phyloP scores from a whole-genome alignment of 2,888 invertebrate species.

The Drosophila prostipennis region DNA sequence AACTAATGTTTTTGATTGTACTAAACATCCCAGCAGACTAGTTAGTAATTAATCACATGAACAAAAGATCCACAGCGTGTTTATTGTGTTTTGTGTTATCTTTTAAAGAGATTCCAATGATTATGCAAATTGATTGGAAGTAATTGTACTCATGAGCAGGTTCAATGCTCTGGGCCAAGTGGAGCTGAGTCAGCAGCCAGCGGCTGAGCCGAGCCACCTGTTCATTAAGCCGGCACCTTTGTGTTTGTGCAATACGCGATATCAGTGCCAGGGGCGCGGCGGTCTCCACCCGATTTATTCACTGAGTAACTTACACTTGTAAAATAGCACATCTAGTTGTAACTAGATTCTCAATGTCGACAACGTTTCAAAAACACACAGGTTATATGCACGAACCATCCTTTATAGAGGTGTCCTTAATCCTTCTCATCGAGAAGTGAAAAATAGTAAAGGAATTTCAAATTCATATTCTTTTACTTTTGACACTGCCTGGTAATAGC shows the following conservation, averaged over 20 bases:
- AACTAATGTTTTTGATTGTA: background rate
- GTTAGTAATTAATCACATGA: conserved; percentile 16
- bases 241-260: conserved; percentile 18
- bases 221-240: conserved; percentile 32
- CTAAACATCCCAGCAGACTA: background rate
- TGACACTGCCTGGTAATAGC: no score
- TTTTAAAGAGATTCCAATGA: conserved; percentile 10
- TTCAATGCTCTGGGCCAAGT: conserved; percentile 33
- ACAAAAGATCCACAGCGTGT: background rate
- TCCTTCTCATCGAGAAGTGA: no score
- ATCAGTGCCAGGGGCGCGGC: conserved; percentile 40
- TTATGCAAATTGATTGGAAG: conserved; percentile 36
- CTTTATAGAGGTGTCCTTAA: no score
- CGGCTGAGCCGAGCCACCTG: conserved; percentile 27
- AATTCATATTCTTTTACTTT: no score
- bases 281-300: conserved; percentile 3
- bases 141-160: conserved; percentile 29
- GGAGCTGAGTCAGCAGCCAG: conserved; percentile 16
- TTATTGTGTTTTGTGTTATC: background rate
- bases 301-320: conserved; percentile 4
- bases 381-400: no score
- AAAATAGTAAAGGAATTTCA: no score
- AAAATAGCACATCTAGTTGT: background rate
- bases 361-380: background rate
- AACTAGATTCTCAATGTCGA: no score